Conservation (phyloP, 2,797 vertebrate genomes). For the Gymnothorax reevesii region DNA sequence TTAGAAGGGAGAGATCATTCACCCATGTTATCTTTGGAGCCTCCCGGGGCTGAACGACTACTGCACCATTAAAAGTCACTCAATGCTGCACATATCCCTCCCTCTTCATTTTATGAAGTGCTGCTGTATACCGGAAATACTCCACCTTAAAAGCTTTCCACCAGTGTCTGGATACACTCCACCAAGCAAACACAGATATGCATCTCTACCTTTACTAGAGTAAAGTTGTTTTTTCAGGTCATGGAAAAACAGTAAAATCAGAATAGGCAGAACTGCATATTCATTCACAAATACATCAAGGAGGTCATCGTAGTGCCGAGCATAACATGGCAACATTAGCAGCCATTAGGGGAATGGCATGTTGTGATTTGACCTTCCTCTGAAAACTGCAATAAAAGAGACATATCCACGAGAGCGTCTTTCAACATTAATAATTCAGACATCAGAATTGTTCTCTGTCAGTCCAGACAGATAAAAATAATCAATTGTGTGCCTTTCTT, state of each 20-base stretch:
- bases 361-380: not conserved
- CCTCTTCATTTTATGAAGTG: constrained; percentile 34
- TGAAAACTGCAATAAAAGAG: not conserved
- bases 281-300: not conserved
- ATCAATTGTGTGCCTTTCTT: not conserved
- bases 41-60: constrained; percentile 1
- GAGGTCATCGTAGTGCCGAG: not conserved
- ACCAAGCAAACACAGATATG: constrained; percentile 45
- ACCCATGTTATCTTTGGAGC: constrained; percentile 31
- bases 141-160: constrained; percentile 58
- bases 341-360: not conserved
- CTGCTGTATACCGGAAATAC: constrained; percentile 54
- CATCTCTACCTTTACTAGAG: not conserved
- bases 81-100: not conserved
- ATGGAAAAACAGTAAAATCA: not conserved
- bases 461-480: not conserved
- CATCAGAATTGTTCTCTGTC: not conserved
- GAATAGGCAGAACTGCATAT: not conserved
- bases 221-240: not conserved
- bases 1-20: constrained; percentile 33
- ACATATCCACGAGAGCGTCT: not conserved
- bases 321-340: not conserved
- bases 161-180: constrained; percentile 42
- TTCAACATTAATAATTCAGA: not conserved
- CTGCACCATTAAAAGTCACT: constrained; percentile 44